Evolutionary conservation across 2,113 vertebrate genomes (phyloP).

Genomic region (Manacus vitellinus): DNA sequence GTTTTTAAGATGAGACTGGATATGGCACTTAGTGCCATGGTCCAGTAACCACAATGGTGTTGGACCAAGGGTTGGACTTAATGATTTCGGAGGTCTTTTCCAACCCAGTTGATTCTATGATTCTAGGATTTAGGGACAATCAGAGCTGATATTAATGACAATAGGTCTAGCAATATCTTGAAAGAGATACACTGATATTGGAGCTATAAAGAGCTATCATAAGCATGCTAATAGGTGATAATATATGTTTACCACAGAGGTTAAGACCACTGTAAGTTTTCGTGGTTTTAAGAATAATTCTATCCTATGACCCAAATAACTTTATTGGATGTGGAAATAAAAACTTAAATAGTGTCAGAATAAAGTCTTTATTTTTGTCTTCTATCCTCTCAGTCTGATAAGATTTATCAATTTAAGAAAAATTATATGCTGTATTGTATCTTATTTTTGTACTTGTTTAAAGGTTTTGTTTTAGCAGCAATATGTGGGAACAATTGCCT

Average conservation of each 20-base stretch:
- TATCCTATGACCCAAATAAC: background rate
- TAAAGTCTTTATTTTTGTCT: background rate
- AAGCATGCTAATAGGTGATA: background rate
- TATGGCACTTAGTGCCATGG: too few relatives aligned
- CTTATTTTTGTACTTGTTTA: background rate
- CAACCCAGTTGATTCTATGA: too few relatives aligned
- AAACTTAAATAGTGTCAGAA: background rate
- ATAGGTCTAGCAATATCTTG: background rate
- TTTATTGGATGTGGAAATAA: background rate
- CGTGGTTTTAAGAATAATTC: background rate
- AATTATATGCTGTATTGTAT: background rate
- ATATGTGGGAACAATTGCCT: background rate
- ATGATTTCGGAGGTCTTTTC: too few relatives aligned
- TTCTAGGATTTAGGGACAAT: background rate
- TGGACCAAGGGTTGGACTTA: too few relatives aligned
- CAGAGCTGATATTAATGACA: background rate
- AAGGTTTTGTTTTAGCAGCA: background rate
- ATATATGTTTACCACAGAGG: background rate
- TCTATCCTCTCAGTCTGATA: background rate
- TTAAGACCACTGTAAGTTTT: background rate
- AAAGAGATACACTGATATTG: background rate
- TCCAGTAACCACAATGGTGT: too few relatives aligned
- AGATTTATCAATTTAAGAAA: background rate
- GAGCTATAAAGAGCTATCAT: background rate
- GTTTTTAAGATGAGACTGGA: too few relatives aligned